These are phyloP conservation scores for Cephus sareptanus DNA, from an alignment of 2,888 invertebrate species.

Conservation along the genomic window DNA sequence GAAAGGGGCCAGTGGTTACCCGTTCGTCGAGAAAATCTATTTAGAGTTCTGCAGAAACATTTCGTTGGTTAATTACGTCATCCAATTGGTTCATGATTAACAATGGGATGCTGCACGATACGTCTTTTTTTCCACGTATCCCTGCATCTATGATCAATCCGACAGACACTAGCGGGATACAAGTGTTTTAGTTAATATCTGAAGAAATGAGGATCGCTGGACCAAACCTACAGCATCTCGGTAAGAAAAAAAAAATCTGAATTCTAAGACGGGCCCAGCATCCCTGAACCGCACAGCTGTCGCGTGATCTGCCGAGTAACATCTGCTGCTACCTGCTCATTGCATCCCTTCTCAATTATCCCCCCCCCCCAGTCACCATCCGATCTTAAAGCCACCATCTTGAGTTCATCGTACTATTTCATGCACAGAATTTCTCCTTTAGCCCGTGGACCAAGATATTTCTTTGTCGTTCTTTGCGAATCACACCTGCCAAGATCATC, in stretches of 20 bases:
- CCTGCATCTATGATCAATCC: neutral
- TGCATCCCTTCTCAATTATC: neutral
- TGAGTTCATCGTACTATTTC: neutral
- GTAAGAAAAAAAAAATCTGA: slow-evolving; percentile 21
- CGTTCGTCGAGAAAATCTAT: neutral
- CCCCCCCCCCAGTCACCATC: neutral
- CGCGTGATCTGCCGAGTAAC: slow-evolving; percentile 36
- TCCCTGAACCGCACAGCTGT: slow-evolving; percentile 33
- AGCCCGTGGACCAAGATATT: neutral
- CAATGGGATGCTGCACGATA: neutral
- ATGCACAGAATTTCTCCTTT: neutral
- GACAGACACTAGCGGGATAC: neutral
- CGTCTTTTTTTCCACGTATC: neutral
- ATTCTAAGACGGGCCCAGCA: slow-evolving; percentile 25
- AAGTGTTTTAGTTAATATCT: neutral
- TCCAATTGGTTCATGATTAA: neutral
- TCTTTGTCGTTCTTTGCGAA: neutral
- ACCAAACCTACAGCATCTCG: neutral
- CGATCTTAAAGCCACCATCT: neutral
- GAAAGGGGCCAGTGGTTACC: neutral
- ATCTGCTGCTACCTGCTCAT: slow-evolving; percentile 34
- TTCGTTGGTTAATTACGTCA: neutral
- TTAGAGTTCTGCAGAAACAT: neutral
- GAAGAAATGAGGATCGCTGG: neutral
- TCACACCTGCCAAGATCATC: neutral